A percentile compares a stretch with the other conserved stretches of the same genome.
These are phyloP conservation scores for Anoplopoma fimbria DNA, from an alignment of 2,113 vertebrate species.

Conservation along the genomic window DNA sequence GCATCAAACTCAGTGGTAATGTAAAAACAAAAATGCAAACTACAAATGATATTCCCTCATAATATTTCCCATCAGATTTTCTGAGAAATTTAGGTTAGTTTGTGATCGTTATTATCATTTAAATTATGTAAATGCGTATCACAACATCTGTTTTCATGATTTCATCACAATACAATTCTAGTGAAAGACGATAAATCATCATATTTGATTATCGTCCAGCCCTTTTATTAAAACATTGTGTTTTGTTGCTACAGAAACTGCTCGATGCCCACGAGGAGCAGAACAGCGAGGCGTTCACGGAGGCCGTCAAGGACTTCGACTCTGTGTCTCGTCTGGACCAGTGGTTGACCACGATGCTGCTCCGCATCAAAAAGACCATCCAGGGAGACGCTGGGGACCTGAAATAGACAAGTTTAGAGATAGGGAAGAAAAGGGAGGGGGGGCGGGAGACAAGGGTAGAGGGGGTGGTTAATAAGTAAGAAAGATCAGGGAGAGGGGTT, in stretches of 20 bases:
- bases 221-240: neutral
- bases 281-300: conserved; percentile 96
- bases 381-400: conserved; percentile 93
- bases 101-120: too few species aligned
- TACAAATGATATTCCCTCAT: too few species aligned
- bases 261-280: conserved; percentile 98
- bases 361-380: conserved; percentile 98
- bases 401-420: conserved; percentile 82
- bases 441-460: neutral
- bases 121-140: too few species aligned
- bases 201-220: too few species aligned
- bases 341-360: conserved; percentile 97
- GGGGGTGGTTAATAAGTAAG: neutral
- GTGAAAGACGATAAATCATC: too few species aligned
- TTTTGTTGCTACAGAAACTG: conserved; percentile 90
- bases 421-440: neutral
- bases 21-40: too few species aligned
- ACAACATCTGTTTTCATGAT: too few species aligned
- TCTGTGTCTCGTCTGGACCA: conserved; percentile 96
- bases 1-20: too few species aligned
- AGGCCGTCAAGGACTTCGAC: conserved; percentile 97
- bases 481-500: neutral
- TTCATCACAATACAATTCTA: too few species aligned
- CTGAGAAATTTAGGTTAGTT: too few species aligned
- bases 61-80: too few species aligned